Percentiles rank a stretch among this genome's conserved stretches.
phyloP scores from a whole-genome alignment of 2,797 vertebrate species.

The Helarctos malayanus region DNA sequence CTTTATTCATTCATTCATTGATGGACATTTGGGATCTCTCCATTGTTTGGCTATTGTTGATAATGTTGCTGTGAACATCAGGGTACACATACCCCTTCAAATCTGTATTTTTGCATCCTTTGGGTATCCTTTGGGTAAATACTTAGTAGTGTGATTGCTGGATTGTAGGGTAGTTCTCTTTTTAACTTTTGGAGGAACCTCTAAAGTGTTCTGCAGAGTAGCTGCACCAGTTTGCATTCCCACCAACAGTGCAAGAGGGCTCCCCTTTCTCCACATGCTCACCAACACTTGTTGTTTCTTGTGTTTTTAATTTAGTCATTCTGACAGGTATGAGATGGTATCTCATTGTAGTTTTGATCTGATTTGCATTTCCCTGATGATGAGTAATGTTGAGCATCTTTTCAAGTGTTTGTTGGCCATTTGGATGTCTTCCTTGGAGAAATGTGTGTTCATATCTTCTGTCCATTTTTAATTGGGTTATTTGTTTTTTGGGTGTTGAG shows the following conservation, averaged over 20 bases:
- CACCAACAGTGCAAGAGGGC: not conserved
- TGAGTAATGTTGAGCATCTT: not conserved
- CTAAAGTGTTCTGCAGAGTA: not conserved
- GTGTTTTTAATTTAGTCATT: not conserved
- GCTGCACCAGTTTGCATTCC: not conserved
- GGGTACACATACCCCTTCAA: not conserved
- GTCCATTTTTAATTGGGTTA: not conserved
- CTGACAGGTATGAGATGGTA: not conserved
- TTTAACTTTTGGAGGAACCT: not conserved
- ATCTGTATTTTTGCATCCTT: not conserved
- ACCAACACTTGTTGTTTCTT: not conserved
- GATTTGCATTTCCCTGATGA: not conserved
- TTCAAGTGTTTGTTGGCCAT: not conserved
- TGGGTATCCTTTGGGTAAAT: not conserved
- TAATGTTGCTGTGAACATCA: not conserved
- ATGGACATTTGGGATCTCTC: not conserved
- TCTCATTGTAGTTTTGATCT: not conserved
- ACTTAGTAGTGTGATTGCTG: not conserved
- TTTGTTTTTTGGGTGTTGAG: not conserved
- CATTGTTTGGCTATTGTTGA: not conserved
- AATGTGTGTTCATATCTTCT: not conserved
- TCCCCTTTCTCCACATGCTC: not conserved
- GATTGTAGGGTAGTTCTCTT: not conserved
- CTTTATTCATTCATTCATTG: not conserved
- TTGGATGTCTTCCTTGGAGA: not conserved